Evolutionary conservation across 2,113 vertebrate genomes (phyloP).

Genomic region (Crotalus horridus): DNA sequence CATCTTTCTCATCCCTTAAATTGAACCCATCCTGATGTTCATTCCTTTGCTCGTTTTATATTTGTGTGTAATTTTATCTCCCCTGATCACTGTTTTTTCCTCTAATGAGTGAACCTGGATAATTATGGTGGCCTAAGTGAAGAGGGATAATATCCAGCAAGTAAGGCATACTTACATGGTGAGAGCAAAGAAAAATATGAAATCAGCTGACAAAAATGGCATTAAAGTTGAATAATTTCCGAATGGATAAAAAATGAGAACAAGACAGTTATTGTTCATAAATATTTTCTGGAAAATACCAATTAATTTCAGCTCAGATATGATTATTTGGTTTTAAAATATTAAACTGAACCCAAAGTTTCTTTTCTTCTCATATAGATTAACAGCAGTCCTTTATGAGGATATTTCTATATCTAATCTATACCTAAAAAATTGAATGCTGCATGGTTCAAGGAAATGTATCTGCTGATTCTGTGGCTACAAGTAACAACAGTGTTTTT

Average conservation of each 20-base stretch:
- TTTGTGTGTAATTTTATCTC: background rate
- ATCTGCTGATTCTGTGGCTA: background rate
- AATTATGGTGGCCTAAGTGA: background rate
- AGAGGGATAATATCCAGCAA: background rate
- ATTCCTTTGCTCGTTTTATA: background rate
- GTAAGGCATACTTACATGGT: background rate
- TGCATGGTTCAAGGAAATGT: background rate
- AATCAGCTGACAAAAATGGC: background rate
- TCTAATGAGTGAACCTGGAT: background rate
- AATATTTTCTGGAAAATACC: background rate
- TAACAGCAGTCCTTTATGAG: background rate
- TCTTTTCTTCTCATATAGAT: background rate
- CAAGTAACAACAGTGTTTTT: background rate
- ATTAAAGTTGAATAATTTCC: background rate
- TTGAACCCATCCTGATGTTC: background rate
- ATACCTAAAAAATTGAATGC: constrained; percentile 12
- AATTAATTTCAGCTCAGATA: background rate
- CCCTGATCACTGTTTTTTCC: background rate
- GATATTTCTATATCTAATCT: background rate
- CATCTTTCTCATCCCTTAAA: background rate
- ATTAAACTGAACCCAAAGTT: background rate
- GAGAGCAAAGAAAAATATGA: background rate
- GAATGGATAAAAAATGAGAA: constrained; percentile 2
- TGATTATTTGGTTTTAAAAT: background rate
- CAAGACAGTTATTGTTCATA: background rate